These are phyloP conservation scores for Labeo calbasu DNA, from an alignment of 2,797 vertebrate genomes.

Conservation along the genomic window DNA sequence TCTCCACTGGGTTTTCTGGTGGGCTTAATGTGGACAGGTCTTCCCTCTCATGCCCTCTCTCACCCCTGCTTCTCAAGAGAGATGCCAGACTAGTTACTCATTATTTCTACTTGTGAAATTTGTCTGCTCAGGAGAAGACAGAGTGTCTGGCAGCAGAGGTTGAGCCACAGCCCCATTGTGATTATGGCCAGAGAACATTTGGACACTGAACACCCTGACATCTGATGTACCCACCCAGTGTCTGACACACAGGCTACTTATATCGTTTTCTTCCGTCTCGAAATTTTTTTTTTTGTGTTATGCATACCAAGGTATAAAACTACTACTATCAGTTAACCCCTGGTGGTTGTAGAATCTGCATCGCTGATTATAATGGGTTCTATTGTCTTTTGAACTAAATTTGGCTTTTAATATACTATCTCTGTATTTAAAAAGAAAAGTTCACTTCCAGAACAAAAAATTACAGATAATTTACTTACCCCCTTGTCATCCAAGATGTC, in stretches of 20 bases:
- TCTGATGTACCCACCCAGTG: constrained; percentile 46
- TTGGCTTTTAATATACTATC: too few species aligned
- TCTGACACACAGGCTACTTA: constrained; percentile 62
- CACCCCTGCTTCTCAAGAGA: constrained; percentile 65
- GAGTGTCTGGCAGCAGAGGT: constrained; percentile 74
- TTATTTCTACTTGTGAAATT: constrained; percentile 76
- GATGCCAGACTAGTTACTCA: constrained; percentile 70
- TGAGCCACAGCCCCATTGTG: constrained; percentile 65
- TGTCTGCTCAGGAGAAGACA: constrained; percentile 74
- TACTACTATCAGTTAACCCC: not conserved
- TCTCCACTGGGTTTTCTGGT: constrained; percentile 18
- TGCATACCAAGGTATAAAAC: not conserved
- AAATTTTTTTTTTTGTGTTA: not conserved
- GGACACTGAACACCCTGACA: constrained; percentile 61
- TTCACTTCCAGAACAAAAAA: too few species aligned
- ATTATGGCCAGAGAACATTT: constrained; percentile 60
- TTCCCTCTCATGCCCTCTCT: constrained; percentile 37
- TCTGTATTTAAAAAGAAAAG: too few species aligned
- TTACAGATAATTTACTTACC: too few species aligned
- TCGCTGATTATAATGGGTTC: too few species aligned
- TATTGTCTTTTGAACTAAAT: too few species aligned
- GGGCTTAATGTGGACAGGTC: constrained; percentile 28
- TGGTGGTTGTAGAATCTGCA: not conserved
- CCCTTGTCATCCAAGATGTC: too few species aligned
- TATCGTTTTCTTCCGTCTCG: not conserved